Evolutionary conservation across 2,797 vertebrate genomes (phyloP).

Genomic region (Enteromius paludinosus): DNA sequence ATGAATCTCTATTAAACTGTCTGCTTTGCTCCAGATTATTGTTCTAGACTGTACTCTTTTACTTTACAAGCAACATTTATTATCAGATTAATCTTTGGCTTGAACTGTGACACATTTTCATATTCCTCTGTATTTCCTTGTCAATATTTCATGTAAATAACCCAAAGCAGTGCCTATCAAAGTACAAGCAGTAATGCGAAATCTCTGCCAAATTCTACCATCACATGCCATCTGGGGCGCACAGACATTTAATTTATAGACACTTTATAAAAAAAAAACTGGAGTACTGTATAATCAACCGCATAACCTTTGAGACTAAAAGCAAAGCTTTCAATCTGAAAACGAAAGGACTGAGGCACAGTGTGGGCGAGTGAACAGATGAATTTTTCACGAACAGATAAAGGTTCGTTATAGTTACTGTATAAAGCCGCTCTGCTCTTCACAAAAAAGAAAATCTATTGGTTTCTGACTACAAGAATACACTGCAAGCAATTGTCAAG

Average conservation of each 20-base stretch:
- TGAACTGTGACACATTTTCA: neutral
- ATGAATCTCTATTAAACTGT: neutral
- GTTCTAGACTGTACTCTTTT: neutral
- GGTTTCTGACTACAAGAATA: neutral
- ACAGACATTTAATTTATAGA: neutral
- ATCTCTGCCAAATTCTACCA: neutral
- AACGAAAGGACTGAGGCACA: neutral
- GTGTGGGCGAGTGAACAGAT: neutral
- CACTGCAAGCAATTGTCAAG: conserved; percentile 2
- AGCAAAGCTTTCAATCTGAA: neutral
- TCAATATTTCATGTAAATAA: neutral
- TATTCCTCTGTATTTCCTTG: neutral
- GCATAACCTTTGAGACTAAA: conserved; percentile 1
- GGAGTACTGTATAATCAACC: neutral
- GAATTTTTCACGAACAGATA: neutral
- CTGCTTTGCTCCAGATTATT: neutral
- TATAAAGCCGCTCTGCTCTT: neutral
- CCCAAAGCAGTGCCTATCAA: neutral
- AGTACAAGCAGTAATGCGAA: neutral
- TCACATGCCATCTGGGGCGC: neutral
- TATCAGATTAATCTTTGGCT: neutral
- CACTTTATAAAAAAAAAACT: neutral
- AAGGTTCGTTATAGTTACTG: neutral
- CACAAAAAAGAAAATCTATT: neutral
- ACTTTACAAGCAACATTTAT: neutral